Conservation (phyloP, 2,113 vertebrate genomes). For the Rousettus leschenaultii region DNA sequence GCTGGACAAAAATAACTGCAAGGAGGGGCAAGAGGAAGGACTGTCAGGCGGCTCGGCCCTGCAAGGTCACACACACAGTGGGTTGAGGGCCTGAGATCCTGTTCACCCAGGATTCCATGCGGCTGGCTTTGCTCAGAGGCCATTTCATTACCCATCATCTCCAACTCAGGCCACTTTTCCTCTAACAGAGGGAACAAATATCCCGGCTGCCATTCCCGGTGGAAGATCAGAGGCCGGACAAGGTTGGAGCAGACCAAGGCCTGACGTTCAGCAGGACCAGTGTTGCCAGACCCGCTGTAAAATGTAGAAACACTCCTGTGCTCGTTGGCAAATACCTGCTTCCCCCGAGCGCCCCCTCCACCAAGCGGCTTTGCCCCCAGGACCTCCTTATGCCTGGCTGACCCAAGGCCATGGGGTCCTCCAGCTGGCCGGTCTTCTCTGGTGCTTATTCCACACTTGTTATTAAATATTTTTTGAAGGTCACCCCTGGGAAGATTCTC, state of each 20-base stretch:
- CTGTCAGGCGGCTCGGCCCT: neutral
- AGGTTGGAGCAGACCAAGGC: neutral
- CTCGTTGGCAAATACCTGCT: neutral
- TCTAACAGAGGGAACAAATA: neutral
- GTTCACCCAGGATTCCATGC: neutral
- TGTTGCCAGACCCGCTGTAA: neutral
- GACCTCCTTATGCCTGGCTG: fast-evolving
- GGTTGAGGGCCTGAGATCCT: slow-evolving; percentile 49
- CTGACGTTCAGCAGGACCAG: neutral
- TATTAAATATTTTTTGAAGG: neutral
- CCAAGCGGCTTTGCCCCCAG: neutral
- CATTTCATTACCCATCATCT: neutral
- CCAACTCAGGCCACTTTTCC: neutral
- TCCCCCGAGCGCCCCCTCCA: neutral
- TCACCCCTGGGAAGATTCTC: neutral
- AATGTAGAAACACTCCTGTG: neutral
- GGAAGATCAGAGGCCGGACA: neutral
- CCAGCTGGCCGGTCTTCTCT: neutral
- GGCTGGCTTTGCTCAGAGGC: slow-evolving; percentile 20
- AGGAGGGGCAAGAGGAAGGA: slow-evolving; percentile 33
- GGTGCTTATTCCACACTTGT: neutral
- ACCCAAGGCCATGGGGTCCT: neutral
- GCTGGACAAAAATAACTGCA: slow-evolving; percentile 58
- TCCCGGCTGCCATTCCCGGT: neutral
- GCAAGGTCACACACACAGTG: slow-evolving; percentile 26